Conservation (phyloP, 1,140 invertebrate genomes). For the Drosophila aff. region DNA sequence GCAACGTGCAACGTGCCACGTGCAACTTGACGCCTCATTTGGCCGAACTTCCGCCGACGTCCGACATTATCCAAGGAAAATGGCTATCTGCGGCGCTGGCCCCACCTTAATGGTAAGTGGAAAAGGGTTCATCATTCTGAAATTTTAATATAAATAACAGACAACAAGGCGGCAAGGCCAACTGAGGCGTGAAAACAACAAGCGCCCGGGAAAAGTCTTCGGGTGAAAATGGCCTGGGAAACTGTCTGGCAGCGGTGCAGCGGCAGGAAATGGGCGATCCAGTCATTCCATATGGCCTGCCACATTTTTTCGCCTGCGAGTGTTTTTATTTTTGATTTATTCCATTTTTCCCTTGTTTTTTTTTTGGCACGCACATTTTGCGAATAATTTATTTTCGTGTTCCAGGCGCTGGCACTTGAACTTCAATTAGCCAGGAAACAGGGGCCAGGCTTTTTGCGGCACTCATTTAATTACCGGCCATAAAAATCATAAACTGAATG, state of each 20-base stretch:
- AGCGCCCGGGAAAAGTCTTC: constrained; percentile 35
- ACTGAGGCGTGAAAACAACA: constrained; percentile 69
- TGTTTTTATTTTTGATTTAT: background rate
- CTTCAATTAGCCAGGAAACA: constrained; percentile 64
- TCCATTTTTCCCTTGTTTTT: constrained; percentile 1
- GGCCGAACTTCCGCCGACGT: constrained; percentile 54
- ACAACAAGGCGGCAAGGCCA: constrained; percentile 33
- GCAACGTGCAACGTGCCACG: constrained; percentile 53
- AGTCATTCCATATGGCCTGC: constrained; percentile 36
- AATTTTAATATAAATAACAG: constrained; percentile 55
- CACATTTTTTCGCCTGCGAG: constrained; percentile 3
- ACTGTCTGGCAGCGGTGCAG: constrained; percentile 32
- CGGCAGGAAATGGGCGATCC: constrained; percentile 45
- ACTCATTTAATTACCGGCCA: constrained; percentile 50
- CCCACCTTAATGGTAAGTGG: constrained; percentile 63
- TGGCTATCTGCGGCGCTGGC: constrained; percentile 40
- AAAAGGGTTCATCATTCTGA: constrained; percentile 33
- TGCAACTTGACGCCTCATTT: constrained; percentile 58
- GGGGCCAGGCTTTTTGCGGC: constrained; percentile 17
- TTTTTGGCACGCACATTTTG: constrained; percentile 34
- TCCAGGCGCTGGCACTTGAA: constrained; percentile 54
- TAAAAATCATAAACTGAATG: constrained; percentile 51
- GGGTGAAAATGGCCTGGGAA: constrained; percentile 31
- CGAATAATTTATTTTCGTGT: constrained; percentile 44
- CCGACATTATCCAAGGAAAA: constrained; percentile 46